phyloP scores from a whole-genome alignment of 2,797 vertebrate species.

The Neostethus bicornis region DNA sequence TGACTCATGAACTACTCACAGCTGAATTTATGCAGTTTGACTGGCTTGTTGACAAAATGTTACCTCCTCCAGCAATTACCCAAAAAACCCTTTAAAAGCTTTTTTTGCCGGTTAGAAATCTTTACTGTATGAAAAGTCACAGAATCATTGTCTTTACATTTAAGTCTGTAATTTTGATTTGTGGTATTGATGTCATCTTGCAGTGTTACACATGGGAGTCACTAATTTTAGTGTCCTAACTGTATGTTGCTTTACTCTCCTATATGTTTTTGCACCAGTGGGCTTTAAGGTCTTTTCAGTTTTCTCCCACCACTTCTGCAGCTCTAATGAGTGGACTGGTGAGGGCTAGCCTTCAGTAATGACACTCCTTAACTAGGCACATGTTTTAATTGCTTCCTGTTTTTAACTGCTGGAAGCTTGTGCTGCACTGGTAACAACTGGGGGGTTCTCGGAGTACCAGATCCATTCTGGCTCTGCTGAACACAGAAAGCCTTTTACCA shows the following conservation, averaged over 20 bases:
- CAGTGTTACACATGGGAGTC: conserved; percentile 6
- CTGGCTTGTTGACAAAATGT: conserved; percentile 43
- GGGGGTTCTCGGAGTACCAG: conserved; percentile 52
- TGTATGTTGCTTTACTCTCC: conserved; percentile 21
- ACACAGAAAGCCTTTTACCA: conserved; percentile 59
- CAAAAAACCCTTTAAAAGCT: conserved; percentile 19
- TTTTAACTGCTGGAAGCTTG: conserved; percentile 77
- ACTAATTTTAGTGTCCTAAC: background rate
- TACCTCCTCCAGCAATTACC: conserved; percentile 32
- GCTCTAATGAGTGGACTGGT: conserved; percentile 81
- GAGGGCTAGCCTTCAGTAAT: conserved; percentile 76
- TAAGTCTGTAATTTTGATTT: conserved; percentile 4
- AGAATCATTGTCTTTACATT: conserved; percentile 13
- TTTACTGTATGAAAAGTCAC: conserved; percentile 19
- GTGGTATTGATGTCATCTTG: conserved; percentile 10
- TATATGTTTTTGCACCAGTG: conserved; percentile 41
- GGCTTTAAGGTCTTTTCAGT: conserved; percentile 60
- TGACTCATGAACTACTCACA: conserved; percentile 72
- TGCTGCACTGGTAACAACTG: conserved; percentile 65
- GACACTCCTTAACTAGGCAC: conserved; percentile 78
- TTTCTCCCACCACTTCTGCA: conserved; percentile 64
- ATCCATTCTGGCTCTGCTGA: conserved; percentile 67
- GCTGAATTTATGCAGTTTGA: conserved; percentile 43
- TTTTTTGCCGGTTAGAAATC: background rate
- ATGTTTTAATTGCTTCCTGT: conserved; percentile 86